Evolutionary conservation across 2,797 vertebrate species (phyloP).

Genomic region (Argya squamiceps): DNA sequence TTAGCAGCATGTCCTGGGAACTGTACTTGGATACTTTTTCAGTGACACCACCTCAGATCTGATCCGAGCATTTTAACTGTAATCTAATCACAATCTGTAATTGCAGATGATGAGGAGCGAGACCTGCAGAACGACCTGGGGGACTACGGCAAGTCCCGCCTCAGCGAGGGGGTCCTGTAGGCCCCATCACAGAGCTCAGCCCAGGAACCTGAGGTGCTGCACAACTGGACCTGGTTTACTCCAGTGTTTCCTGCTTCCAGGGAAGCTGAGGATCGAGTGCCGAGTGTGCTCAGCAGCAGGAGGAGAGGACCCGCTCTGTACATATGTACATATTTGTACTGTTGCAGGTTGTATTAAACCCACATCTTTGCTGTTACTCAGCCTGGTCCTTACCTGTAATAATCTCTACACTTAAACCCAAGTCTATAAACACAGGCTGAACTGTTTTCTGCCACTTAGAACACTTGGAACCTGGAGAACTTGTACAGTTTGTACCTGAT

Average conservation of each 20-base stretch:
- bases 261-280: neutral
- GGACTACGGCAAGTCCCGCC: conserved; percentile 91
- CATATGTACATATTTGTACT: conserved; percentile 73
- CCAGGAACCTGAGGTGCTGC: conserved; percentile 21
- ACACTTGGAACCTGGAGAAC: conserved; percentile 57
- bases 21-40: neutral
- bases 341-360: conserved; percentile 66
- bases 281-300: neutral
- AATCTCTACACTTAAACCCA: conserved; percentile 48
- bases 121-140: conserved; percentile 91
- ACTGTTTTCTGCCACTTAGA: conserved; percentile 53
- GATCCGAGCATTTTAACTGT: neutral
- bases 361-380: conserved; percentile 37
- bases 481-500: conserved; percentile 69
- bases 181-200: neutral
- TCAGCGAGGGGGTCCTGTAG: conserved; percentile 75
- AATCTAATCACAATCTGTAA: neutral
- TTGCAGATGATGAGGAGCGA: conserved; percentile 92
- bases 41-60: neutral
- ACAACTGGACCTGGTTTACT: conserved; percentile 12
- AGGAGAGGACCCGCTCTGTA: neutral
- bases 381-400: conserved; percentile 47
- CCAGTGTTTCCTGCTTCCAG: neutral
- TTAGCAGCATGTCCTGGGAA: neutral
- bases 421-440: conserved; percentile 41